Percentiles rank a stretch among this genome's conserved stretches.
phyloP scores from a whole-genome alignment of 2,888 invertebrate species.

The Nematopogon swammerdamellus region DNA sequence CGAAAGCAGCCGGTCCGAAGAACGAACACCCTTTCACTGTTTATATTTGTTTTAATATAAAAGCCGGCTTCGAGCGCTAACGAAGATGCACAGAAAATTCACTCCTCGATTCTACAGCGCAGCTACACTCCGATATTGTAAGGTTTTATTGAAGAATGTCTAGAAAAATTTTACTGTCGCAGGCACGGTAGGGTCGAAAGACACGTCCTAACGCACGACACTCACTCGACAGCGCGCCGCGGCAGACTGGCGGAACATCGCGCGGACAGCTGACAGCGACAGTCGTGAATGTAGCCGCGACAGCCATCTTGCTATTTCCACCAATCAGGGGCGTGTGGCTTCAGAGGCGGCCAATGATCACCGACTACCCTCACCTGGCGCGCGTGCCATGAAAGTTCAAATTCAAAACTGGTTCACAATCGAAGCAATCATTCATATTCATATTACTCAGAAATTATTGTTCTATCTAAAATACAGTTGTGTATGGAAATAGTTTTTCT shows the following conservation, averaged over 20 bases:
- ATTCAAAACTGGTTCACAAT: not conserved
- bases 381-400: constrained; percentile 8
- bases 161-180: not conserved
- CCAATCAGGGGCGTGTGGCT: constrained; percentile 22
- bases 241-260: constrained; percentile 49
- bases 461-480: no score
- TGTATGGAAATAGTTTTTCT: no score
- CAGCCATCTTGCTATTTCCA: constrained; percentile 22
- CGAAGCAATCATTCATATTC: no score
- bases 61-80: not conserved
- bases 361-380: constrained; percentile 9
- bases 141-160: not conserved
- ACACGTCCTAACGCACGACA: not conserved
- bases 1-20: not conserved
- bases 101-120: not conserved
- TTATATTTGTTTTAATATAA: not conserved
- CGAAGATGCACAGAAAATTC: not conserved
- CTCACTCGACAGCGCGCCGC: constrained; percentile 26
- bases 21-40: not conserved
- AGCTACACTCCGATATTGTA: not conserved
- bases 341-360: constrained; percentile 4
- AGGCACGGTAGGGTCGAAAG: not conserved
- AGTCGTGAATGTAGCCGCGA: constrained; percentile 32
- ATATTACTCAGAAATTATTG: no score
- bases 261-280: constrained; percentile 20